These are phyloP conservation scores for Thomomys bottae DNA, from an alignment of 2,113 vertebrate species.

Conservation along the genomic window DNA sequence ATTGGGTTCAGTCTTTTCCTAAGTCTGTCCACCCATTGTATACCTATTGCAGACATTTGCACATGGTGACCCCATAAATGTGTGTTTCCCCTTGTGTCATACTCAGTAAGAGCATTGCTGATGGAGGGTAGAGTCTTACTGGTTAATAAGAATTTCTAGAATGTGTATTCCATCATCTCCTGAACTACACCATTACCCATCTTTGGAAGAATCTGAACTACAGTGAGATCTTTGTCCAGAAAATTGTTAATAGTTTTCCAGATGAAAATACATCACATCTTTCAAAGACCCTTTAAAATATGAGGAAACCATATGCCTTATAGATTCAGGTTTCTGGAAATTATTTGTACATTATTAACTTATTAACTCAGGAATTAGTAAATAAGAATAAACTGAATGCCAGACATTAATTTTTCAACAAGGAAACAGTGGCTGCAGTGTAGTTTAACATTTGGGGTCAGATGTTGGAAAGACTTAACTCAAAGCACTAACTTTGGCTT, in stretches of 20 bases:
- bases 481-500: constrained; percentile 9
- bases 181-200: background rate
- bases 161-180: background rate
- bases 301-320: background rate
- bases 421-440: background rate
- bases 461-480: constrained; percentile 15
- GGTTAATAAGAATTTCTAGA: background rate
- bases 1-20: background rate
- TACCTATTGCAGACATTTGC: background rate
- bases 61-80: background rate
- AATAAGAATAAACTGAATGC: background rate
- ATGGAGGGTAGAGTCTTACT: background rate
- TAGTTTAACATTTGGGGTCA: constrained; percentile 43
- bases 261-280: background rate
- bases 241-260: background rate
- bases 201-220: background rate
- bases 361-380: background rate
- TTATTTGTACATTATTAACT: background rate
- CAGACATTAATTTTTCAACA: background rate
- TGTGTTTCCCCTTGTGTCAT: background rate
- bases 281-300: constrained; percentile 21
- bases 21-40: background rate
- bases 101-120: background rate
- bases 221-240: background rate
- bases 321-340: background rate